Evolutionary conservation across 2,113 vertebrate species (phyloP).

Genomic region (Periophthalmodon schlosseri): DNA sequence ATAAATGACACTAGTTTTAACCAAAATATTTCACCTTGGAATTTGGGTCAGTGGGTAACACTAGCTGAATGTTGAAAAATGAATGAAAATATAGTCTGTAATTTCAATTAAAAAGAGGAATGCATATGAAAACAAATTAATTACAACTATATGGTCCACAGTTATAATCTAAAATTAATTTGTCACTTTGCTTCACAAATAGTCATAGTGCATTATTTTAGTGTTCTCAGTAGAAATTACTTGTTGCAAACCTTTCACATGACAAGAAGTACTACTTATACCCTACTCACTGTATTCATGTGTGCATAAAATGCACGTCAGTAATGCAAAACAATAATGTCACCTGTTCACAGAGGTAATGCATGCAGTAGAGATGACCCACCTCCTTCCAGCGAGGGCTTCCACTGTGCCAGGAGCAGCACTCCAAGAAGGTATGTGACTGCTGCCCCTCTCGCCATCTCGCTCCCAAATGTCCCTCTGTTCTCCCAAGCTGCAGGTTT

Average conservation of each 20-base stretch:
- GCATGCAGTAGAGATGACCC: constrained; percentile 65
- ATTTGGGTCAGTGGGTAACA: not conserved
- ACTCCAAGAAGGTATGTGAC: constrained; percentile 79
- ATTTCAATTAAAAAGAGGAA: too few species aligned
- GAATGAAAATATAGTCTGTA: too few species aligned
- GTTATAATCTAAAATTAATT: too few species aligned
- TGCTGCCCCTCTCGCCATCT: constrained; percentile 86
- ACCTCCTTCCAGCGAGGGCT: constrained; percentile 90
- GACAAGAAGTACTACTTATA: not conserved
- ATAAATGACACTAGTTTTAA: not conserved
- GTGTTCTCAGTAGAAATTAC: not conserved
- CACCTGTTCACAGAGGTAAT: constrained; percentile 53
- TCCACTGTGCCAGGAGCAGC: constrained; percentile 84
- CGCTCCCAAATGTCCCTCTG: constrained; percentile 85
- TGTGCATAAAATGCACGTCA: not conserved
- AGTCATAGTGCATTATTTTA: not conserved
- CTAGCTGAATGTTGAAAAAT: too few species aligned
- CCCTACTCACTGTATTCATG: not conserved
- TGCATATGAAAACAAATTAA: too few species aligned
- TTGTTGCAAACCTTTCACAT: not conserved
- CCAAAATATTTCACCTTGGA: not conserved
- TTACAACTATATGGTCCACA: not conserved
- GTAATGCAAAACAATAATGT: not conserved
- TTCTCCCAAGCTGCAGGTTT: constrained; percentile 82
- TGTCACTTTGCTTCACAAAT: not conserved